phyloP scores from a whole-genome alignment of 2,113 vertebrate genomes.

The Myotis davidii region DNA sequence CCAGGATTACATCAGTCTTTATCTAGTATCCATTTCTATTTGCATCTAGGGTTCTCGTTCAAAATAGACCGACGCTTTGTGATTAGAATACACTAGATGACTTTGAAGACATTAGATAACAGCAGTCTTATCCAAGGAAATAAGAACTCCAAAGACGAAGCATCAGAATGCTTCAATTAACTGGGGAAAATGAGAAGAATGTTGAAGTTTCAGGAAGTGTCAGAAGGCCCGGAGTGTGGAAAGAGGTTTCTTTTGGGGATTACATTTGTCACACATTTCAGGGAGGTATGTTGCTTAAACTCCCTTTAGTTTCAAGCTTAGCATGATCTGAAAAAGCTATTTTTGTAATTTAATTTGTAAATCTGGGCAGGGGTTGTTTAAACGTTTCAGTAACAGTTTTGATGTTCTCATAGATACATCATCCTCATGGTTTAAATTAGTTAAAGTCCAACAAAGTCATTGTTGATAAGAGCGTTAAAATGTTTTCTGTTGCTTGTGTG shows the following conservation, averaged over 20 bases:
- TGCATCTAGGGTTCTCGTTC: conserved; percentile 79
- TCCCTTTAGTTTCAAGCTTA: conserved; percentile 60
- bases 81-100: conserved; percentile 62
- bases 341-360: conserved; percentile 56
- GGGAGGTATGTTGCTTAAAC: conserved; percentile 87
- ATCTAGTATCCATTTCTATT: conserved; percentile 79
- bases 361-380: not conserved
- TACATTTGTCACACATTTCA: conserved; percentile 89
- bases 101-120: conserved; percentile 56
- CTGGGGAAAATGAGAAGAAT: conserved; percentile 60
- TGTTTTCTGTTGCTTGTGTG: not conserved
- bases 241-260: conserved; percentile 83
- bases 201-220: conserved; percentile 56
- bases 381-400: not conserved
- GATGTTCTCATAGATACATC: not conserved
- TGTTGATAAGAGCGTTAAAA: not conserved
- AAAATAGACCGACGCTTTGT: conserved; percentile 72
- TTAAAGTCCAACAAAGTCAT: not conserved
- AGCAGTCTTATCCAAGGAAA: conserved; percentile 61
- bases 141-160: conserved; percentile 38
- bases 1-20: conserved; percentile 72
- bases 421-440: not conserved
- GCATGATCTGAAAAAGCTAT: conserved; percentile 23
- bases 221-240: conserved; percentile 73
- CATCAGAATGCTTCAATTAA: conserved; percentile 65